Conservation (phyloP, 2,113 vertebrate species). For the Oreocharis arfaki region DNA sequence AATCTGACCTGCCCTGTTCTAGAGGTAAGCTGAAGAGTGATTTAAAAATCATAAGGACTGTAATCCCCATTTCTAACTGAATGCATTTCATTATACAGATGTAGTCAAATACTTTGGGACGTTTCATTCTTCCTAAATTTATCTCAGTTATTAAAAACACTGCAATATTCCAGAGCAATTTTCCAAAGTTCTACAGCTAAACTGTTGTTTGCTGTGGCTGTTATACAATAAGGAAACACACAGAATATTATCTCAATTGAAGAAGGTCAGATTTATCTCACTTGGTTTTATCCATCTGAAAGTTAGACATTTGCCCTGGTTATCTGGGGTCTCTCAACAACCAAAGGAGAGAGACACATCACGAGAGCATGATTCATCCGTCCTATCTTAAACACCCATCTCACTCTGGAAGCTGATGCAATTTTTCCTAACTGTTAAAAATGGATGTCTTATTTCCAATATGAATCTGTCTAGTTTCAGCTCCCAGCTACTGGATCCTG, state of each 20-base stretch:
- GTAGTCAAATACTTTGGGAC: background rate
- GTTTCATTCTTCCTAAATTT: background rate
- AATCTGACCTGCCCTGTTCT: background rate
- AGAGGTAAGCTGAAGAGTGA: background rate
- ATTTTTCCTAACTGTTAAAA: slow-evolving; percentile 20
- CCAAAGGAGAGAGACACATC: background rate
- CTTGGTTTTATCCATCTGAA: background rate
- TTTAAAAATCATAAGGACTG: background rate
- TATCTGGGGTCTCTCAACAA: background rate
- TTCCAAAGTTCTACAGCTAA: background rate
- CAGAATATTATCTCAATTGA: background rate
- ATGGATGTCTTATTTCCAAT: slow-evolving; percentile 29
- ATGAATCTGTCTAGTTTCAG: slow-evolving; percentile 18
- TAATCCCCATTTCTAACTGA: background rate
- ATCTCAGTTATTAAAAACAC: background rate
- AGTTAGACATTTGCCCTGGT: background rate
- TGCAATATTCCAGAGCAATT: background rate
- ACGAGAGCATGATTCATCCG: background rate
- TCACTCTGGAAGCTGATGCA: slow-evolving; percentile 1
- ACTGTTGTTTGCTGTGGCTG: background rate
- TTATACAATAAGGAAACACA: background rate
- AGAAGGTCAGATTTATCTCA: background rate
- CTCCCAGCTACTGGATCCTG: slow-evolving; percentile 6
- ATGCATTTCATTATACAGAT: background rate
- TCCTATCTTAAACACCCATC: slow-evolving; percentile 23